Evolutionary conservation across 2,113 vertebrate species (phyloP), one percentile per base, ranked within the genome.

Genomic region (Maccullochella peelii): DNA sequence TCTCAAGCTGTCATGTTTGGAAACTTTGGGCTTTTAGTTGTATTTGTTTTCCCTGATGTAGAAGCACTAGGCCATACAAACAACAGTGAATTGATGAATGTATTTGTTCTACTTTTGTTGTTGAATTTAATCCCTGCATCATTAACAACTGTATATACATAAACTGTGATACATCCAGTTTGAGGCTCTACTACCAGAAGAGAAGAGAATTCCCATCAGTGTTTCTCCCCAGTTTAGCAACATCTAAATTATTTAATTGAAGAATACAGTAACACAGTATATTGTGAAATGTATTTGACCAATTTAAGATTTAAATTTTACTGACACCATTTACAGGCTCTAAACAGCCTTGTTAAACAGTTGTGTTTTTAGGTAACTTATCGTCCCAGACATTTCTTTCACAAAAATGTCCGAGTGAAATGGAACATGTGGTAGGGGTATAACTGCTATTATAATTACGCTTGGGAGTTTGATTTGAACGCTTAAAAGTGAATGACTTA

Each of bases 1-100:
- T 77, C 72, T 76, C 55, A 73, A 84, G 74, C 74, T 82, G 80
- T 73, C 66, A 30, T 36, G 62, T 90, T 73, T 66, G 27, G 61
- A n/a, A n/a, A n/a, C n/a, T n/a, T n/a, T n/a, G 59, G 77, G 30
- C 40, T 78, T 85, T 73, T 30, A 30, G 23, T 59, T 58, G 18
- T 18, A 8, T 78, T 81, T 57, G n/a, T 84, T 81, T 70, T 44
- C 70, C 25, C 52, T 52, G 44, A 59, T 57, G 58, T 54, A 5
- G n/a, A 33, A 20, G 33, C 61, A 50, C 16, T 11, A 8, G 36
- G 52, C 36, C 54, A 27, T 2, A 65, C 66, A 40, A 74, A 72
- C 33, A 75, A 25, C 54, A 52, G 6, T 21, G 30, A 68, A 49
- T 2, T 21, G 25, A 61, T 72, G 15, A 23, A 79, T 57, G 57